Conservation (phyloP, 1,140 invertebrate species). For the Pteromalus puparum region DNA sequence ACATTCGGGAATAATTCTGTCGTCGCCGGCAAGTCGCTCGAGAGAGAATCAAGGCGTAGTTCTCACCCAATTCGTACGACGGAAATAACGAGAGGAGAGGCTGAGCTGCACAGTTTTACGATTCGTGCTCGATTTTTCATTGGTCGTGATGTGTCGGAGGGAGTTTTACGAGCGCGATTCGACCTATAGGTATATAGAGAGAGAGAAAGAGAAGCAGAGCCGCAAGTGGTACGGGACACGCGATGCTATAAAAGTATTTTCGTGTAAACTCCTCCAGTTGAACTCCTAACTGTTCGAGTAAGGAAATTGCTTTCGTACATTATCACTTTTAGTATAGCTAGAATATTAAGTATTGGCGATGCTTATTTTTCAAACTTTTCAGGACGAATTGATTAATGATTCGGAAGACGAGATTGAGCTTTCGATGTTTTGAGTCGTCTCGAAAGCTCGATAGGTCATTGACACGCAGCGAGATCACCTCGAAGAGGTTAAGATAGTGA, state of each 20-base stretch:
- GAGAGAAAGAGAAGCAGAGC: neutral
- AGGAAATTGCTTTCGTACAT: neutral
- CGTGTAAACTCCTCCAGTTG: conserved; percentile 6
- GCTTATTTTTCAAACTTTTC: no score
- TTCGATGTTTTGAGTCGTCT: no score
- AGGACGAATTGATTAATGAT: no score
- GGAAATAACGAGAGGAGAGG: neutral
- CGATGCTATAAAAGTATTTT: conserved; percentile 42
- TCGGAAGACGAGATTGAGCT: neutral
- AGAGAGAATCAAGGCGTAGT: conserved; percentile 34
- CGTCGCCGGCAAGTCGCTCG: neutral
- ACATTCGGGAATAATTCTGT: neutral
- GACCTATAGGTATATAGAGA: neutral
- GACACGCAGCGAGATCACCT: neutral
- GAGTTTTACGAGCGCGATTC: conserved; percentile 36
- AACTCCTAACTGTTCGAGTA: neutral
- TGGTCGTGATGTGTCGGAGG: conserved; percentile 10
- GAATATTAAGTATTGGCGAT: no score
- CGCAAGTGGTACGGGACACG: conserved; percentile 18
- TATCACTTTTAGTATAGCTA: no score
- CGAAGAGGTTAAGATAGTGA: no score
- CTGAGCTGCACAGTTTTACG: conserved; percentile 17
- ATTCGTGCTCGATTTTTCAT: conserved; percentile 30
- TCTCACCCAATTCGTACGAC: conserved; percentile 24
- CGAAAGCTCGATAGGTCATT: neutral